Evolutionary conservation across 2,113 vertebrate species (phyloP), one percentile per base, ranked within the genome.

Genomic region (Pterocles orientalis): DNA sequence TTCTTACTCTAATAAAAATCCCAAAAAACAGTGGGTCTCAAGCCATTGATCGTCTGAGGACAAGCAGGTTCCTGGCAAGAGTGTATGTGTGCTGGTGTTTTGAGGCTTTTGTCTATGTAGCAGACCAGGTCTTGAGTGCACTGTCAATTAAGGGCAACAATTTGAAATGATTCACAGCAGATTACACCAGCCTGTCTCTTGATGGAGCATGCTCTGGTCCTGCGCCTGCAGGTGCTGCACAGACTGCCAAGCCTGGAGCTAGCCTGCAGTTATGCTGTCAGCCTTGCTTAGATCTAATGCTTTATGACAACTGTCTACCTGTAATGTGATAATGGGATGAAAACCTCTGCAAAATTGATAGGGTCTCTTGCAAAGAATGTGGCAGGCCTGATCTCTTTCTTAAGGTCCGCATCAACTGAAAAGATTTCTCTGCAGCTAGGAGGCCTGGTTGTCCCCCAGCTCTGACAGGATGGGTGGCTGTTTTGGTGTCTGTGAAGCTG

Each of bases 251-350:
- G 98, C 98, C 98, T 95, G 28, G 96, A 98, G 98, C 98, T 97
- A 97, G 98, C 98, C 98, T 10, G 94, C 97, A 98, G 98, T 97
- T 95, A 97, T 54, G 83, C 97, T 96, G 97, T 98, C 98, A 97
- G 84, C 88, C 88, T 86, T 36, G 84, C 86, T 98, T 91, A 97
- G 92, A 91, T 64, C 97, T 99, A 98, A 99, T 98, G 95, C 95
- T 94, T 98, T 92, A 36, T 98, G 99, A 99, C 99, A 99, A 97
- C 96, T 96, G 97, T 97, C 97, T 98, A 98, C 98, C 98, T 98
- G 97, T 96, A 97, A 96, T 94, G 90, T 95, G 97, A 94, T 96
- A 96, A 97, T 95, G 97, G 97, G 90, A 97, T 97, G 95, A 96
- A 96, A 97, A 95, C 91, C 94, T 97, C 96, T 98, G 98, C 97